Evolutionary conservation across 2,888 invertebrate genomes (phyloP), one percentile per base, ranked within the genome.

Genomic region (Drosophila eohydei): DNA sequence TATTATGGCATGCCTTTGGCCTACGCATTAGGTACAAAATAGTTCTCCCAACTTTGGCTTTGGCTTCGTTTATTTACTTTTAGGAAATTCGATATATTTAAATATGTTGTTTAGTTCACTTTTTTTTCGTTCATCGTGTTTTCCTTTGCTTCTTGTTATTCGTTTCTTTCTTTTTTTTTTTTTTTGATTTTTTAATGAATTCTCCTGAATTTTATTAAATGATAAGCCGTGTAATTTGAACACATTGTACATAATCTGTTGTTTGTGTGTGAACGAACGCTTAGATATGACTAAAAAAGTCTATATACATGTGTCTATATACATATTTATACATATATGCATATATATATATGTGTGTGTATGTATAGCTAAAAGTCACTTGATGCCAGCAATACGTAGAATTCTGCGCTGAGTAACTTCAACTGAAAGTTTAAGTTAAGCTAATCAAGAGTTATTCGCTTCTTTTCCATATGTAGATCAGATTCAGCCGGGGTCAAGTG

Each of bases 221-320:
- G 81, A 83, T 86, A 88, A 83, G 84, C 71, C 52, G 60, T 83
- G 83, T 88, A 83, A 83, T 83, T 88, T 83, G 83, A 83, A 88
- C 68, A 83, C 88, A 83, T 73, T 83, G 80, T 82, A 68, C 83
- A 88, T 80, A 71, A 83, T 70, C 66, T 69, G 36, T 26, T 59
- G 34, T 60, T 59, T 60, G 51, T 63, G 71, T 81, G 79, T 74
- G 80, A 52, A 64, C 64, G 71, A 74, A 70, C 28, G 69, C 62
- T 87, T 74, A 81, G 74, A 78, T 64, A 67, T 60, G 74, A 62
- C 54, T 62, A 50, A 43, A 58, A 36, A 21, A 30, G 8, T 34
- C 7, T 6, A 34, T 7, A 34, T 8, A 34, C 7, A 34, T 7
- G 16, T n/a, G 38, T 28, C 9, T 21, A 41, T 38, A 54, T 66